These are phyloP conservation scores for Pogonophryne albipinna DNA, from an alignment of 2,797 vertebrate species.

Conservation along the genomic window DNA sequence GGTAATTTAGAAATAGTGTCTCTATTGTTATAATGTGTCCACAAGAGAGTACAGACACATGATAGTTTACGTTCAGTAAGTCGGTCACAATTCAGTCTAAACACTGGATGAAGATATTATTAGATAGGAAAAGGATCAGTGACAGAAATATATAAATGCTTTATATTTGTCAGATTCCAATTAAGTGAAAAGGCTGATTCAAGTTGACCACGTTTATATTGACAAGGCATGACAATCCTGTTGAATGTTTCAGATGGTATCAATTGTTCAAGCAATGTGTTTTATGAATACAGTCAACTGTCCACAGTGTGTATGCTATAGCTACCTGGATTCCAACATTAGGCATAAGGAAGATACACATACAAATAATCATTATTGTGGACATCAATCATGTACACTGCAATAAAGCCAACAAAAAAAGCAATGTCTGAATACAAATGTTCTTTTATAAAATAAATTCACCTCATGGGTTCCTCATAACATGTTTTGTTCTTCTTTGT, in stretches of 20 bases:
- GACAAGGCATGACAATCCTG: conserved; percentile 13
- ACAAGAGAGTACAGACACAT: not conserved
- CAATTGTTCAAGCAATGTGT: conserved; percentile 57
- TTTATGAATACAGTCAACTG: conserved; percentile 36
- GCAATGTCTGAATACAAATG: not conserved
- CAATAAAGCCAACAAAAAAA: not conserved
- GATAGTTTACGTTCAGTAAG: not conserved
- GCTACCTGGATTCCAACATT: not conserved
- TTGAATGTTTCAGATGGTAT: conserved; percentile 54
- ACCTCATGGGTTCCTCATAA: conserved; percentile 9
- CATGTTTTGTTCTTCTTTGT: conserved; percentile 25
- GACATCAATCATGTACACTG: not conserved
- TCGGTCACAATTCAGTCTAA: not conserved
- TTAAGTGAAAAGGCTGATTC: not conserved
- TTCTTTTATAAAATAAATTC: conserved; percentile 18
- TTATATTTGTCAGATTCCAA: not conserved
- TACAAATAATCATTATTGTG: not conserved
- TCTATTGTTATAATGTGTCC: not conserved
- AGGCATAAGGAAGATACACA: not conserved
- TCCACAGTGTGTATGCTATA: not conserved
- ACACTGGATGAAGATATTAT: too few species aligned
- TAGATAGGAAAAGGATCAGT: too few species aligned
- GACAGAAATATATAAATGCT: not conserved
- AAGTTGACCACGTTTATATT: conserved; percentile 14
- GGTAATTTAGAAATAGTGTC: not conserved